A percentile compares a stretch with the other conserved stretches of the same genome.
These are phyloP conservation scores for Ctenicera cuprea DNA, from an alignment of 2,888 invertebrate genomes.

Conservation along the genomic window DNA sequence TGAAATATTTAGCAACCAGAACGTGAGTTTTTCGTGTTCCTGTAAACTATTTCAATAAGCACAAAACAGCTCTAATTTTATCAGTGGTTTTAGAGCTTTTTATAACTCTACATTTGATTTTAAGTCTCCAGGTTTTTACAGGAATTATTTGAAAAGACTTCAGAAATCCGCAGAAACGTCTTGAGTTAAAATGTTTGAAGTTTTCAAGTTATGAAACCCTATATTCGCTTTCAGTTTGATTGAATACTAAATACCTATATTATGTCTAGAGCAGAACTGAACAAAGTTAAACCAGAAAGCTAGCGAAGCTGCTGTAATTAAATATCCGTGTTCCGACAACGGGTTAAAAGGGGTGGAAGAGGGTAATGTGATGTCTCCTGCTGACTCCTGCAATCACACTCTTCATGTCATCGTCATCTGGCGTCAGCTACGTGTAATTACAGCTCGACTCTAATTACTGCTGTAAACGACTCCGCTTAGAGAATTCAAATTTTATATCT, in stretches of 20 bases:
- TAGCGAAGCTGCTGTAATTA: conserved; percentile 39
- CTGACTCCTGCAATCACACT: conserved; percentile 44
- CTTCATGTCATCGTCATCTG: conserved; percentile 53
- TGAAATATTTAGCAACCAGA: too few species aligned
- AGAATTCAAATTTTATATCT: conserved; percentile 27
- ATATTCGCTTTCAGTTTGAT: background rate
- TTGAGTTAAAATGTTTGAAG: background rate
- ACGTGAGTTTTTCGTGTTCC: too few species aligned
- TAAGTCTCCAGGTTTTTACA: too few species aligned
- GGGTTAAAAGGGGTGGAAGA: conserved; percentile 36
- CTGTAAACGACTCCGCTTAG: conserved; percentile 49
- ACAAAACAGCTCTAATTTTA: too few species aligned
- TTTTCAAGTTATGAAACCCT: background rate
- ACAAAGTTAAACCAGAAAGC: conserved; percentile 31
- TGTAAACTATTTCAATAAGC: too few species aligned
- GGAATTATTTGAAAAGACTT: too few species aligned
- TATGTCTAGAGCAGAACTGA: conserved; percentile 34
- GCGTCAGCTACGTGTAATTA: conserved; percentile 54
- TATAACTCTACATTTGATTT: too few species aligned
- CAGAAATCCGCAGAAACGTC: too few species aligned
- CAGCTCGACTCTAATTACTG: conserved; percentile 51
- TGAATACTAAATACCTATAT: conserved; percentile 39
- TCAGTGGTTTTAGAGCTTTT: too few species aligned
- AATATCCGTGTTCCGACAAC: conserved; percentile 35
- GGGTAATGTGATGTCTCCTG: conserved; percentile 47